Percentiles rank a stretch among this genome's conserved stretches.
These are phyloP conservation scores for Choloepus didactylus DNA, from an alignment of 2,797 vertebrate genomes.

Conservation along the genomic window DNA sequence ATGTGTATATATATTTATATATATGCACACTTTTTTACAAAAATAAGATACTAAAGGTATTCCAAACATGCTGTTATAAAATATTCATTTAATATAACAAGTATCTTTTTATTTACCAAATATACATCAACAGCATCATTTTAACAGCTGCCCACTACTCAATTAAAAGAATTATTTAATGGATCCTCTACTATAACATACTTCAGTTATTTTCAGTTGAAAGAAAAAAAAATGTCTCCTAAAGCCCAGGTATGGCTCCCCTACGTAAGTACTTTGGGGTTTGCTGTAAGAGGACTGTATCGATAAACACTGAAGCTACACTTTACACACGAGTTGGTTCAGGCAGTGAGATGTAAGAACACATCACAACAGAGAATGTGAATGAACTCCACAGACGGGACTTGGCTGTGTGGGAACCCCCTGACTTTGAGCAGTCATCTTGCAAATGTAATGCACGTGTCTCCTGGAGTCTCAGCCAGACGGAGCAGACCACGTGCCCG, in stretches of 20 bases:
- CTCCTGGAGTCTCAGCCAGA: background rate
- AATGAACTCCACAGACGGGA: rapidly evolving
- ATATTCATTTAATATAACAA: background rate
- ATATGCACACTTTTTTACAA: background rate
- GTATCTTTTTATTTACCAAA: background rate
- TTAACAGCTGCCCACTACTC: rapidly evolving
- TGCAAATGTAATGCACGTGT: background rate
- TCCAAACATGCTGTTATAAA: background rate
- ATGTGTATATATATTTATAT: background rate
- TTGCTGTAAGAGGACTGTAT: no score
- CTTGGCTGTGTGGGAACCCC: background rate
- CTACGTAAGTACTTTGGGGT: no score
- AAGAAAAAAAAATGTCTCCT: background rate
- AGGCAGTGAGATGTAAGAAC: rapidly evolving
- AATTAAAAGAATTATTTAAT: background rate
- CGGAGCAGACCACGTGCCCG: background rate
- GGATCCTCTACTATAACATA: rapidly evolving
- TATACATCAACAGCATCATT: background rate
- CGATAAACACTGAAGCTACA: rapidly evolving
- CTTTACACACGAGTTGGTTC: rapidly evolving
- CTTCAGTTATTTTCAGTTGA: background rate
- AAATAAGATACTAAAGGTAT: background rate
- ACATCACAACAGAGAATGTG: rapidly evolving
- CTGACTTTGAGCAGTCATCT: background rate
- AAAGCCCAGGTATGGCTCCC: background rate